These are phyloP conservation scores for Stenchaetothrips biformis DNA, from an alignment of 2,888 invertebrate genomes.

Conservation along the genomic window DNA sequence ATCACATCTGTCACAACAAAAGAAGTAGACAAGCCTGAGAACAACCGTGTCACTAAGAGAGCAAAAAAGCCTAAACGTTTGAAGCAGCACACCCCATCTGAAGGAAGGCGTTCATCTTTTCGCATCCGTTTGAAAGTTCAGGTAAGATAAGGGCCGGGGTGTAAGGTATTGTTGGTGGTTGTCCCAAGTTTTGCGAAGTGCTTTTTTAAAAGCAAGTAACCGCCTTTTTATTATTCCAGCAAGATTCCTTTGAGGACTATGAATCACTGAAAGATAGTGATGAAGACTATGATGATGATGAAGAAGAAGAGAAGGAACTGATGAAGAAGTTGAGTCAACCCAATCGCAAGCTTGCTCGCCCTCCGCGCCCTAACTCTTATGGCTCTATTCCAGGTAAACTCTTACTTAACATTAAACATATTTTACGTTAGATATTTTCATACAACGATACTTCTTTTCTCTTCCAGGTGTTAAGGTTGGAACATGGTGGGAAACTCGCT, in stretches of 20 bases:
- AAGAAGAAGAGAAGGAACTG: background rate
- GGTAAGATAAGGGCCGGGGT: background rate
- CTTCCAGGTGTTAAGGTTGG: conserved; percentile 42
- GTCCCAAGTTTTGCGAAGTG: too few species aligned
- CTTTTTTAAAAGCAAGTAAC: background rate
- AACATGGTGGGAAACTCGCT: conserved; percentile 43
- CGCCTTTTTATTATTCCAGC: background rate
- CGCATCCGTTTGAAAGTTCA: background rate
- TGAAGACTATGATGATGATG: background rate
- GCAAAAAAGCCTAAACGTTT: background rate
- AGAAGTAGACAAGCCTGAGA: background rate
- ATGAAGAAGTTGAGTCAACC: background rate
- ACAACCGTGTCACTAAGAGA: background rate
- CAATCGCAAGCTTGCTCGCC: background rate
- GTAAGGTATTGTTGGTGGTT: too few species aligned
- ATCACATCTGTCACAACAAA: background rate
- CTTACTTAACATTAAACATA: background rate
- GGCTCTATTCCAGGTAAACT: background rate
- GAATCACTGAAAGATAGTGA: background rate
- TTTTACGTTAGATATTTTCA: background rate
- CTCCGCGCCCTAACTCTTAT: background rate
- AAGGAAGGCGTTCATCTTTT: background rate
- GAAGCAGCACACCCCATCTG: background rate
- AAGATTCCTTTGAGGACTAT: background rate
- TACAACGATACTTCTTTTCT: background rate